These are phyloP conservation scores for Epiblema foenella DNA, from an alignment of 2,888 invertebrate species.

Conservation along the genomic window DNA sequence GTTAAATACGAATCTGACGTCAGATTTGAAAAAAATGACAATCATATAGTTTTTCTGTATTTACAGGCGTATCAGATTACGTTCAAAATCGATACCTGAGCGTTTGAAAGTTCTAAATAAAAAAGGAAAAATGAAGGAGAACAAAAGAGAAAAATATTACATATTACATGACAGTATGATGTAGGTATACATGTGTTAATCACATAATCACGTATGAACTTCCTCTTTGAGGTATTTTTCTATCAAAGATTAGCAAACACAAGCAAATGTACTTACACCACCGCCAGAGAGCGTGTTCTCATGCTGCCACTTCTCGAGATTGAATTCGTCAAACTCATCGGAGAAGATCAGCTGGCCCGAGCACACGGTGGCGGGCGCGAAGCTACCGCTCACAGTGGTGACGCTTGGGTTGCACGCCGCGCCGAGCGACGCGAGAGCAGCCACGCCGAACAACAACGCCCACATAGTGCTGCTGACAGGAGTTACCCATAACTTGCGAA, in stretches of 20 bases:
- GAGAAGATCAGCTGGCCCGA: slow-evolving; percentile 86
- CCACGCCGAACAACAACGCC: slow-evolving; percentile 58
- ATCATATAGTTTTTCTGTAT: too few relatives aligned
- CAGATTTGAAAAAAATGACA: too few relatives aligned
- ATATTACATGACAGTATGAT: too few relatives aligned
- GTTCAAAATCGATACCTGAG: too few relatives aligned
- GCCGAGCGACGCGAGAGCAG: slow-evolving; percentile 59
- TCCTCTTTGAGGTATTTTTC: background rate
- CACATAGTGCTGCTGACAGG: slow-evolving; percentile 62
- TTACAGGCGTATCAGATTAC: too few relatives aligned
- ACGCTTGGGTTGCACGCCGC: slow-evolving; percentile 72
- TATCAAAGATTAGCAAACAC: background rate
- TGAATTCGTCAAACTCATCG: slow-evolving; percentile 85
- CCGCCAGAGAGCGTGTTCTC: slow-evolving; percentile 87
- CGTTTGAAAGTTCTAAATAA: too few relatives aligned
- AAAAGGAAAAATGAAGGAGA: too few relatives aligned
- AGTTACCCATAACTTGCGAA: too few relatives aligned
- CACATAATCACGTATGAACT: background rate
- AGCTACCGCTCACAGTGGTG: slow-evolving; percentile 81
- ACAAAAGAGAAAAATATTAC: too few relatives aligned
- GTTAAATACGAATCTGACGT: too few relatives aligned
- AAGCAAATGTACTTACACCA: slow-evolving; percentile 78
- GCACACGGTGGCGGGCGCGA: slow-evolving; percentile 78
- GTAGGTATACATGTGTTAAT: too few relatives aligned
- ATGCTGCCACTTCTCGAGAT: slow-evolving; percentile 87